These are phyloP conservation scores for Epirrhoe alternata DNA, from an alignment of 2,888 invertebrate genomes.

Conservation along the genomic window DNA sequence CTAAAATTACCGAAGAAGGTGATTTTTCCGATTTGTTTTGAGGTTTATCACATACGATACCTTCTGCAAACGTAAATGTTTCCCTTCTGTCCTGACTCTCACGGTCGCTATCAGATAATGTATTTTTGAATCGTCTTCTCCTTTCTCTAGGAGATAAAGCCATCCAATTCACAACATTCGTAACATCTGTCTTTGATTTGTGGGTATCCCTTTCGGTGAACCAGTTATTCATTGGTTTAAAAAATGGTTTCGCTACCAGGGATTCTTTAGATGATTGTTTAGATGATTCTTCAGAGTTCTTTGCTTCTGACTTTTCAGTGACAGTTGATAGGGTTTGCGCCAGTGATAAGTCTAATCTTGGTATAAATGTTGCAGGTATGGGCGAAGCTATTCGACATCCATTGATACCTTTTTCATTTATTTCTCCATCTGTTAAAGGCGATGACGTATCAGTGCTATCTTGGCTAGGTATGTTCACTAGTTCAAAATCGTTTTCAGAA, in stretches of 20 bases:
- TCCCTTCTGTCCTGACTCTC: slow-evolving; percentile 14
- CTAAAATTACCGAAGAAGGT: slow-evolving; percentile 40
- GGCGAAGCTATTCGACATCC: slow-evolving; percentile 60
- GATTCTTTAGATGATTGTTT: slow-evolving; percentile 26
- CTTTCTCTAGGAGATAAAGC: slow-evolving; percentile 66
- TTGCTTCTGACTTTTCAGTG: slow-evolving; percentile 68
- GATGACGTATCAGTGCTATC: slow-evolving; percentile 52
- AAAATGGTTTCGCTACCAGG: slow-evolving; percentile 18
- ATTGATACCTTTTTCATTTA: slow-evolving; percentile 37
- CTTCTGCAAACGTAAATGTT: slow-evolving; percentile 33
- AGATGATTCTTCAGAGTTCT: slow-evolving; percentile 45
- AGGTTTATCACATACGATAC: slow-evolving; percentile 4
- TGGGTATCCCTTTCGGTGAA: slow-evolving; percentile 44
- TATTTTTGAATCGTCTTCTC: slow-evolving; percentile 49
- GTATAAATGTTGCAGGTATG: slow-evolving; percentile 59
- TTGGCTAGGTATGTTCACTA: slow-evolving; percentile 52
- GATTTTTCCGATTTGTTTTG: slow-evolving; percentile 15
- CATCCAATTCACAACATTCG: slow-evolving; percentile 61
- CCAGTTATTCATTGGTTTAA: slow-evolving; percentile 60
- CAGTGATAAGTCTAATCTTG: slow-evolving; percentile 62
- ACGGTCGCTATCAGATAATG: slow-evolving; percentile 18
- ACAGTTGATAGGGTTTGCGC: slow-evolving; percentile 69
- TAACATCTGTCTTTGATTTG: slow-evolving; percentile 44
- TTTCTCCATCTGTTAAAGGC: slow-evolving; percentile 50
- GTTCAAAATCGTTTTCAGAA: slow-evolving; percentile 56